Evolutionary conservation across 2,888 invertebrate species (phyloP).

Genomic region (Cyrtodaria siliqua): DNA sequence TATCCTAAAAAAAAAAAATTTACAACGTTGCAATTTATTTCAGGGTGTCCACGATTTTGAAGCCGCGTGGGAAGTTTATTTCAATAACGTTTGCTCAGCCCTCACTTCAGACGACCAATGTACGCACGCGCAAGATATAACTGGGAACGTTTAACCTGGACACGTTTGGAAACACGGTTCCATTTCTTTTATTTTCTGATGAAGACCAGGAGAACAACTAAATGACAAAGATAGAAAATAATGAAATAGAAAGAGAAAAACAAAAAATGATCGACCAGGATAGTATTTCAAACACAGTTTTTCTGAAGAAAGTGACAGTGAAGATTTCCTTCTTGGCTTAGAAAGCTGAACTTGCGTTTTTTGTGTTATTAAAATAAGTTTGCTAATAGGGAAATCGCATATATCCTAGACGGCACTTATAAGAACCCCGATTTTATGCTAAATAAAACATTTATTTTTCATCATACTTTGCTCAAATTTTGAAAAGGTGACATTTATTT

Average conservation of each 20-base stretch:
- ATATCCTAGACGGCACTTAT: too few relatives aligned
- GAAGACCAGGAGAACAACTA: slow-evolving; percentile 52
- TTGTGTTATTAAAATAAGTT: too few relatives aligned
- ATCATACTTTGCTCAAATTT: too few relatives aligned
- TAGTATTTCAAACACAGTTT: neutral
- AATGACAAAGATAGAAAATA: slow-evolving; percentile 42
- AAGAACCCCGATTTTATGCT: too few relatives aligned
- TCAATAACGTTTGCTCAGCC: slow-evolving; percentile 64
- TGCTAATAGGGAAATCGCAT: too few relatives aligned
- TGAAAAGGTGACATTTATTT: too few relatives aligned
- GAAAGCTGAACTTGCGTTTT: neutral
- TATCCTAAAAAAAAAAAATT: too few relatives aligned
- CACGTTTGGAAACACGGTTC: slow-evolving; percentile 54
- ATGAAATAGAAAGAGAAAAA: slow-evolving; percentile 34
- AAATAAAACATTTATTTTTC: too few relatives aligned
- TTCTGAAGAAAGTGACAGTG: slow-evolving; percentile 8
- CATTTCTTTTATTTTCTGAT: slow-evolving; percentile 63
- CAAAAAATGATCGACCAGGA: neutral
- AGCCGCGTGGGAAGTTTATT: slow-evolving; percentile 60
- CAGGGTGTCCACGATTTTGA: slow-evolving; percentile 49
- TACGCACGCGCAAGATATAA: slow-evolving; percentile 52
- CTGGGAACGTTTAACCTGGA: slow-evolving; percentile 37
- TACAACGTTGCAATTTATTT: slow-evolving; percentile 8
- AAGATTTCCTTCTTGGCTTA: slow-evolving; percentile 13
- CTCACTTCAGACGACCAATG: slow-evolving; percentile 54